These are phyloP conservation scores for Uloborus diversus DNA, from an alignment of 1,140 invertebrate genomes.

Conservation along the genomic window DNA sequence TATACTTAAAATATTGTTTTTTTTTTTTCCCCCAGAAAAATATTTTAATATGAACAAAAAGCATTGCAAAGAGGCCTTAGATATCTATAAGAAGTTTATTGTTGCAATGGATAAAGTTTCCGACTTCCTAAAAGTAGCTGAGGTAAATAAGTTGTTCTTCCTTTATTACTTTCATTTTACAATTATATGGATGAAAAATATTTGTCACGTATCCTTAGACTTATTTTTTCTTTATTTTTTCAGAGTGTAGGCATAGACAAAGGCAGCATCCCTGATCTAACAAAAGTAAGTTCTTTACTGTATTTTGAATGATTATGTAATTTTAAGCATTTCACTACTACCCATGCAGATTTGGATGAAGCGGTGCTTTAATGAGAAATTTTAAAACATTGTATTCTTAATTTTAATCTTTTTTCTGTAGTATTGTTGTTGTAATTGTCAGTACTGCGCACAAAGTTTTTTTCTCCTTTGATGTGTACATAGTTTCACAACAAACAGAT, in stretches of 20 bases:
- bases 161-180: neutral
- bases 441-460: no score
- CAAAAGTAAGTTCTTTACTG: slow-evolving; percentile 71
- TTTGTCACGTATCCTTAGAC: neutral
- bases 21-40: slow-evolving; percentile 75
- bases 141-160: slow-evolving; percentile 63
- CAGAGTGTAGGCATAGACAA: slow-evolving; percentile 97
- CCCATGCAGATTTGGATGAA: no score
- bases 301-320: no score
- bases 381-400: no score
- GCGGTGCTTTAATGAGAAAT: no score
- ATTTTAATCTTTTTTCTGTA: neutral
- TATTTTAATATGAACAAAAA: slow-evolving; percentile 99
- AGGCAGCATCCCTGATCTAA: slow-evolving; percentile 98
- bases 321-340: no score
- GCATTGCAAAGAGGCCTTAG: slow-evolving; percentile 91
- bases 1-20: neutral
- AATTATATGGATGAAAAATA: neutral
- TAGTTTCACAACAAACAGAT: no score
- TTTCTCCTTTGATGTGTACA: no score
- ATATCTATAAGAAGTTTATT: slow-evolving; percentile 99
- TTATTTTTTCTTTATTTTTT: neutral
- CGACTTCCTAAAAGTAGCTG: slow-evolving; percentile 97
- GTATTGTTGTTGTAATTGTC: no score
- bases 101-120: slow-evolving; percentile 98